Percentiles rank a stretch among this genome's conserved stretches.
These are phyloP conservation scores for Drosophila merina DNA, from an alignment of 2,888 invertebrate genomes.

Conservation along the genomic window DNA sequence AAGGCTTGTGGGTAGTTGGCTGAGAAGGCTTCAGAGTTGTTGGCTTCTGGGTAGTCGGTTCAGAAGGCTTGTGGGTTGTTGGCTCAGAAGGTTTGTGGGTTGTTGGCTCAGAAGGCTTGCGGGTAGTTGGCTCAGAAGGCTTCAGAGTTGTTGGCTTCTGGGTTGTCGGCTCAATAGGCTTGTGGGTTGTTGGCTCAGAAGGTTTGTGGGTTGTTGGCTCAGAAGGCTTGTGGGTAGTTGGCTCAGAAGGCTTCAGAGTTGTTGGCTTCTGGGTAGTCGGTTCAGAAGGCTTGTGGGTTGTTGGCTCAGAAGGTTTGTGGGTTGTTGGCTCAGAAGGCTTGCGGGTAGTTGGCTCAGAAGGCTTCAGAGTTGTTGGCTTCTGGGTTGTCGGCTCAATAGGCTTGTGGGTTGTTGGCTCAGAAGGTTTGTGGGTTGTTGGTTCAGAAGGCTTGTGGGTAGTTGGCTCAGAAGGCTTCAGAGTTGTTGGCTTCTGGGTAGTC, in stretches of 20 bases:
- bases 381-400: neutral
- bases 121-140: neutral
- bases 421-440: neutral
- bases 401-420: constrained; percentile 1
- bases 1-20: neutral
- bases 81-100: constrained; percentile 2
- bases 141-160: too few relatives aligned
- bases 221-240: neutral
- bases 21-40: constrained; percentile 7
- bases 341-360: too few relatives aligned
- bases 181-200: constrained; percentile 1
- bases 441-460: constrained; percentile 10
- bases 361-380: constrained; percentile 5
- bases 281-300: neutral
- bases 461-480: neutral
- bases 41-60: neutral
- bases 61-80: neutral
- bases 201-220: constrained; percentile 2
- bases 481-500: too few relatives aligned
- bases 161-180: neutral
- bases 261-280: constrained; percentile 9
- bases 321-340: too few relatives aligned
- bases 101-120: neutral
- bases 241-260: constrained; percentile 4
- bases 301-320: neutral